Base-by-base conservation (phyloP, 2,888 invertebrate species). In the Automeris io region DNA sequence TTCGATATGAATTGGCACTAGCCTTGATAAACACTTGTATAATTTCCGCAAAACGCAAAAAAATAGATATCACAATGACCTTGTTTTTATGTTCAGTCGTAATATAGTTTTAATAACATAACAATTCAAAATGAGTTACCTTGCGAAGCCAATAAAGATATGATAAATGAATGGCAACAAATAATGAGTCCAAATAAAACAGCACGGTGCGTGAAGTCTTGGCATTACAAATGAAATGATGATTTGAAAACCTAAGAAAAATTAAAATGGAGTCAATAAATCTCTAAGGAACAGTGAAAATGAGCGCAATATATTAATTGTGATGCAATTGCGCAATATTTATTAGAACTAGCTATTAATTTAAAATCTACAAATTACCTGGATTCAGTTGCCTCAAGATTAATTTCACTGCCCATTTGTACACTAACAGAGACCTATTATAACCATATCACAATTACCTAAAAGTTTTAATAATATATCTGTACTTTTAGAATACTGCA, bases 401-500 rank as follows among this genome's bases (percentile, higher is more conserved):
- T 73, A 54, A 80, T 54, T 77, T 83, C 79, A 72, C 72, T 82
- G 70, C 70, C 83, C 85, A 85, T 85, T 78, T 78, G 79, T 57
- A 51, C 62, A 63, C 62, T 58, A 41, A 46, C 52, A 51, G 70
- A 24, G 88, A 88, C 42, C 89, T 88, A 45, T 87, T 82, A 55
- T 48, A 53, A 54, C 65, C 69, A 69, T 68, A 69, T 54, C 65
- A 73, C 61, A 52, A 46, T 38, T 45, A 54, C 45, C 1, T 35
- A 37, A 35, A 24, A 34, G 44, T 48, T 46, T 35, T 25, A 41
- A 34, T 43, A 39, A 39, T 42, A 45, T 33, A 36, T 38, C 43
- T 11, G 35, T 13, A 39, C 50, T 39, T 42, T 29, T 36, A 36
- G 34, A 29, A 29, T 8, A 37, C 5, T 11, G 16, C 13, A 23